A percentile compares a stretch with the other conserved stretches of the same genome.
Conservation (phyloP, 1,140 invertebrate genomes). For the Linepithema humile region DNA sequence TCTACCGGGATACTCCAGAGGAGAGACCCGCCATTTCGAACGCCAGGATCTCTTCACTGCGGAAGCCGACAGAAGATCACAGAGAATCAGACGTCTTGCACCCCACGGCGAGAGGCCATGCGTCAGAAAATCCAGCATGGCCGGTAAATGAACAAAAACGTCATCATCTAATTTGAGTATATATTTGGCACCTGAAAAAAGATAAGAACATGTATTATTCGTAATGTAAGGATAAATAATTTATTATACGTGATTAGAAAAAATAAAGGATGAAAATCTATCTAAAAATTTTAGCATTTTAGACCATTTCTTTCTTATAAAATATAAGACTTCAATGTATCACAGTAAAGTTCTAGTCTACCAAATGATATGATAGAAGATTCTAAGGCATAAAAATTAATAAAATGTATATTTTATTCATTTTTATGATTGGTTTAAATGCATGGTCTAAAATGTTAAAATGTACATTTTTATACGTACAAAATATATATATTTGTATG, state of each 20-base stretch:
- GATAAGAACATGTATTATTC: neutral
- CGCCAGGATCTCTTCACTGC: conserved; percentile 87
- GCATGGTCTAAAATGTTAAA: too few species aligned
- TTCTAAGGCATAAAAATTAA: too few species aligned
- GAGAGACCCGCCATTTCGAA: conserved; percentile 92
- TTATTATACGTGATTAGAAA: neutral
- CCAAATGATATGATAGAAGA: too few species aligned
- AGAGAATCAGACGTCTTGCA: conserved; percentile 86
- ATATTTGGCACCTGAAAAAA: conserved; percentile 87
- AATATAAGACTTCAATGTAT: too few species aligned
- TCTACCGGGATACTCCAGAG: conserved; percentile 87
- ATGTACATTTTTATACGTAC: too few species aligned
- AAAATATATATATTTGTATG: too few species aligned
- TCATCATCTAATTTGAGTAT: conserved; percentile 93
- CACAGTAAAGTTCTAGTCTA: too few species aligned
- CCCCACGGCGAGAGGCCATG: conserved; percentile 85
- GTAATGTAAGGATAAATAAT: neutral
- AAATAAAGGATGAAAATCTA: too few species aligned
- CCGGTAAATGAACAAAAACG: conserved; percentile 90
- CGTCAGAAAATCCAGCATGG: conserved; percentile 87
- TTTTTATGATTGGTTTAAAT: too few species aligned
- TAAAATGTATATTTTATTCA: too few species aligned
- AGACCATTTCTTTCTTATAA: too few species aligned
- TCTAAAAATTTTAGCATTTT: too few species aligned
- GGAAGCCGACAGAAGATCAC: conserved; percentile 83